A percentile compares a stretch with the other conserved stretches of the same genome.
Conservation (phyloP, 2,797 vertebrate genomes). For the Takifugu rubripes region DNA sequence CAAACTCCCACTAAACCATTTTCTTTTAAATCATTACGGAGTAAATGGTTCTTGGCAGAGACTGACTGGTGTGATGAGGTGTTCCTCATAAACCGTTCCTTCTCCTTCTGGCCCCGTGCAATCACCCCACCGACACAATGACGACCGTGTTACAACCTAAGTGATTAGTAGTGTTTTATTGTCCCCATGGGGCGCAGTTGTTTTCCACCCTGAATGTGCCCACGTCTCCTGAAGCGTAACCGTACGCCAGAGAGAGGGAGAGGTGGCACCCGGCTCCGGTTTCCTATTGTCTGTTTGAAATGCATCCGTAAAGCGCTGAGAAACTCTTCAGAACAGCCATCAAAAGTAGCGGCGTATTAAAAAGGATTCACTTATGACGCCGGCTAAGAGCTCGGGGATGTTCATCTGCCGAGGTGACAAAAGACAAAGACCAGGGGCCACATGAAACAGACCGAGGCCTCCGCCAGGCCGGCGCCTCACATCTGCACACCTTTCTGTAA, state of each 20-base stretch:
- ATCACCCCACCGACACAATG: conserved; percentile 55
- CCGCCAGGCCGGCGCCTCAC: conserved; percentile 38
- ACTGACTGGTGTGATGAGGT: conserved; percentile 37
- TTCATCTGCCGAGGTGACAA: conserved; percentile 35
- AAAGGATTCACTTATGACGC: conserved; percentile 44
- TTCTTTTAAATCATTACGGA: not conserved
- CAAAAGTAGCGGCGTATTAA: conserved; percentile 52
- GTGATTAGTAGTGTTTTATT: conserved; percentile 65
- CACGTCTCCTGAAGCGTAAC: conserved; percentile 59
- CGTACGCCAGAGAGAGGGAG: conserved; percentile 53
- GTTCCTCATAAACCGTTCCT: conserved; percentile 36
- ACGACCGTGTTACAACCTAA: conserved; percentile 55
- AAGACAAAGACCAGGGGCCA: conserved; percentile 38
- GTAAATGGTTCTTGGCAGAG: conserved; percentile 14
- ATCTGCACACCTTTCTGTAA: conserved; percentile 40
- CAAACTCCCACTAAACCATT: not conserved
- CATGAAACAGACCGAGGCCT: conserved; percentile 49
- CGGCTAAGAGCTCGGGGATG: conserved; percentile 42
- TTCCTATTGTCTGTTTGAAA: conserved; percentile 72
- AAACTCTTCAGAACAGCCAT: conserved; percentile 49
- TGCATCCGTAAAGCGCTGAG: conserved; percentile 43
- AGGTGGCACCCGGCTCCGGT: conserved; percentile 63
- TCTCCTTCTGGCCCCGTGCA: conserved; percentile 26
- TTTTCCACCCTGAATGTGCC: conserved; percentile 57
- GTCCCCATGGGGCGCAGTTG: conserved; percentile 63